These are phyloP conservation scores for Microtus montanus DNA, from an alignment of 2,113 vertebrate species.

Conservation along the genomic window DNA sequence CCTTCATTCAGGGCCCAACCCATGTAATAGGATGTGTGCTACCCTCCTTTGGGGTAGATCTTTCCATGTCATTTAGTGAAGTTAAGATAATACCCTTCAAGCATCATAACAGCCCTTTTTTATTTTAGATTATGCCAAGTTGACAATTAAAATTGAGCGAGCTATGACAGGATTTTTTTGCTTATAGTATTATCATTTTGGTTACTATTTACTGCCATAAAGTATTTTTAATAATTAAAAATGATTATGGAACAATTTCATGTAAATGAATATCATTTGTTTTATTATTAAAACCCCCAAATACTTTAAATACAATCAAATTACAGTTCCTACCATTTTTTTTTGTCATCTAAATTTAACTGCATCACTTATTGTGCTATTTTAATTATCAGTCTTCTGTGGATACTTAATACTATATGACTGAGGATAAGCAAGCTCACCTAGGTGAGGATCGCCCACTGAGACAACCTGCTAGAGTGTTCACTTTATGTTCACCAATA, in stretches of 20 bases:
- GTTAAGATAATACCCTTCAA: too few relatives aligned
- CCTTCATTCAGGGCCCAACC: not conserved
- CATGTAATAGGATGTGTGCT: not conserved
- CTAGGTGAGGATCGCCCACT: not conserved
- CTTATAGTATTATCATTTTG: not conserved
- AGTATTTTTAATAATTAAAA: not conserved
- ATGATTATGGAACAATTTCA: not conserved
- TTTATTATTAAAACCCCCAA: slow-evolving; percentile 10
- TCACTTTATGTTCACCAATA: not conserved
- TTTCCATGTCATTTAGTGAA: too few relatives aligned
- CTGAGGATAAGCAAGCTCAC: not conserved
- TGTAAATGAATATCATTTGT: not conserved
- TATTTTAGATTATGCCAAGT: not conserved
- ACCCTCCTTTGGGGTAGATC: too few relatives aligned
- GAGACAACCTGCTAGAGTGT: not conserved
- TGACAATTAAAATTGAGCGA: not conserved
- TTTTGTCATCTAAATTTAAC: not conserved
- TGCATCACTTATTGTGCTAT: not conserved
- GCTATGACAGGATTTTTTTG: not conserved
- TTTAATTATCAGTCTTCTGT: not conserved
- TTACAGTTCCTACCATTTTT: not conserved
- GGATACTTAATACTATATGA: not conserved
- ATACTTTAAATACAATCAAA: slow-evolving; percentile 22
- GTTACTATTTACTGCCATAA: not conserved
- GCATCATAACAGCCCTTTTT: too few relatives aligned